Evolutionary conservation across 2,888 invertebrate genomes (phyloP).

Genomic region (Cylloceria caligata): DNA sequence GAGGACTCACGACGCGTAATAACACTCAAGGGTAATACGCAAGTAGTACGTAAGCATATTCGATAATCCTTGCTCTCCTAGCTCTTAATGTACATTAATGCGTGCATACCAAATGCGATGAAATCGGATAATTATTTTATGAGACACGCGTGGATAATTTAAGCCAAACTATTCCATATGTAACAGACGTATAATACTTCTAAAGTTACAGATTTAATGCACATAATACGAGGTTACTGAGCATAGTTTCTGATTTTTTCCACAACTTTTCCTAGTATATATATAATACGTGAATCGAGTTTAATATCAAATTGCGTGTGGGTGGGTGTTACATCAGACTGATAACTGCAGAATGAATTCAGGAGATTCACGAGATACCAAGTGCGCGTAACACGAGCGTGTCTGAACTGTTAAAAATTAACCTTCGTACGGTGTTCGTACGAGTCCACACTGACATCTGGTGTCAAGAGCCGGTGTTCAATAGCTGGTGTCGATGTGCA

Average conservation of each 20-base stretch:
- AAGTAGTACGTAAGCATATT: constrained; percentile 46
- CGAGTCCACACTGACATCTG: no score
- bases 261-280: neutral
- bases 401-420: neutral
- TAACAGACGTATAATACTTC: neutral
- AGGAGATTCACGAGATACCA: constrained; percentile 46
- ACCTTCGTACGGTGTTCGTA: neutral
- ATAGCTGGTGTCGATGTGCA: no score
- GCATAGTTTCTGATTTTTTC: neutral
- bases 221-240: neutral
- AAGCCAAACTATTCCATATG: neutral
- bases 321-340: constrained; percentile 33
- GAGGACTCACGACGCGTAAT: constrained; percentile 44
- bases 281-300: constrained; percentile 1
- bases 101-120: neutral
- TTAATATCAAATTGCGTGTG: constrained; percentile 55
- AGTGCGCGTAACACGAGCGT: no score
- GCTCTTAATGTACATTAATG: constrained; percentile 12
- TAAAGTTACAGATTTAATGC: neutral
- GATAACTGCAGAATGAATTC: constrained; percentile 34
- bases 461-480: no score
- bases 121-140: constrained; percentile 41
- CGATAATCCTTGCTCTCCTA: constrained; percentile 33
- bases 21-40: constrained; percentile 58
- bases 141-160: constrained; percentile 16